Evolutionary conservation across 2,113 vertebrate genomes (phyloP).

Genomic region (Melanostigma gelatinosum): DNA sequence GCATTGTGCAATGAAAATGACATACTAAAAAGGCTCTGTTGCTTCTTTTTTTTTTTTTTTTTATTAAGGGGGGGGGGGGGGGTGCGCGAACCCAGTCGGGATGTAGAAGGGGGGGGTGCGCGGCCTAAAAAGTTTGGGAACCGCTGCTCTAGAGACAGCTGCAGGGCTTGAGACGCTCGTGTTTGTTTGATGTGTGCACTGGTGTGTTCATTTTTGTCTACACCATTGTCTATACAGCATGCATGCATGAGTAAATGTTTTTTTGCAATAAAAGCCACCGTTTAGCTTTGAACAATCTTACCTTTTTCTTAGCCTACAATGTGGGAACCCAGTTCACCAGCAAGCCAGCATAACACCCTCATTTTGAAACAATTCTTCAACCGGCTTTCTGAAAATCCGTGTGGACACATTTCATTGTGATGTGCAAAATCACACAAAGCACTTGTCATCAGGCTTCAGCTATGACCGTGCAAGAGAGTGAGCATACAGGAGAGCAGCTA

Average conservation of each 20-base stretch:
- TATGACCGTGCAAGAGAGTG: constrained; percentile 10
- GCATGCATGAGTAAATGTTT: background rate
- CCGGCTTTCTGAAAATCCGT: constrained; percentile 40
- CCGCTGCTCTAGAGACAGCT: background rate
- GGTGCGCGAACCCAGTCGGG: no score
- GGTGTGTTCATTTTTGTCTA: constrained; percentile 1
- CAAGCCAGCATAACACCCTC: constrained; percentile 20
- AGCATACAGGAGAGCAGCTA: constrained; percentile 21
- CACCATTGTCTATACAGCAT: constrained; percentile 4
- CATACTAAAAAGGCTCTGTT: no score
- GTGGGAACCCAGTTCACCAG: background rate
- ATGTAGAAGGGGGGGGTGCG: no score
- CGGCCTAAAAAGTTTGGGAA: no score
- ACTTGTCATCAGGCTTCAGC: constrained; percentile 37
- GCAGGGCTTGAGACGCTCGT: constrained; percentile 8
- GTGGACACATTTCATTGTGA: constrained; percentile 47
- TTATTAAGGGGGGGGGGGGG: no score
- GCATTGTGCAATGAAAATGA: constrained; percentile 3
- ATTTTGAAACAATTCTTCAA: constrained; percentile 36
- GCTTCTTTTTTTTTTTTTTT: no score
- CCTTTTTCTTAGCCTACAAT: constrained; percentile 3
- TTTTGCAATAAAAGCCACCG: background rate
- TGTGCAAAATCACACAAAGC: constrained; percentile 46
- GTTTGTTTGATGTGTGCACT: constrained; percentile 23
- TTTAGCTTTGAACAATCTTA: background rate